These are phyloP conservation scores for Erethizon dorsatum DNA, from an alignment of 2,797 vertebrate species.

Conservation along the genomic window DNA sequence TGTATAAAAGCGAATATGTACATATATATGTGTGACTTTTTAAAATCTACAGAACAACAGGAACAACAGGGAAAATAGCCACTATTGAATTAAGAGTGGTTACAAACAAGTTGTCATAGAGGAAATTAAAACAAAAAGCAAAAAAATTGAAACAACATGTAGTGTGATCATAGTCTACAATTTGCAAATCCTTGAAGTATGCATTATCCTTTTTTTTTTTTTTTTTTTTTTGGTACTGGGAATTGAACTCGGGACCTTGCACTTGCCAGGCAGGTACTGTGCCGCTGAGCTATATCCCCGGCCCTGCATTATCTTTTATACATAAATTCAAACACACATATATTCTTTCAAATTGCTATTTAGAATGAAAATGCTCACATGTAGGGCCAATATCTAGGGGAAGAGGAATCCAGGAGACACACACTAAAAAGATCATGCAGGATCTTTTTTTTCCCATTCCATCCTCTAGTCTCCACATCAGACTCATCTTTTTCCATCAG, in stretches of 20 bases:
- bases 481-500: neutral
- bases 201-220: no score
- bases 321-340: neutral
- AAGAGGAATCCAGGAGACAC: neutral
- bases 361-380: constrained; percentile 7
- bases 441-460: neutral
- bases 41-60: neutral
- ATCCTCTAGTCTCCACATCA: neutral
- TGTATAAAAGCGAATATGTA: neutral
- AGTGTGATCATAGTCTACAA: neutral
- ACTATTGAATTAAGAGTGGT: neutral
- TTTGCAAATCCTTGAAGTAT: neutral
- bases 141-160: neutral
- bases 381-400: neutral
- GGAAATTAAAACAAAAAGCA: neutral
- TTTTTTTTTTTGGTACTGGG: no score
- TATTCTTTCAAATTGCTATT: neutral
- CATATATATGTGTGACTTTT: neutral
- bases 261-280: no score
- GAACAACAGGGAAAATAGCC: neutral
- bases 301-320: constrained; percentile 35
- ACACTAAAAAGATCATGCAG: neutral
- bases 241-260: no score
- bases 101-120: neutral
- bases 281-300: no score